Evolutionary conservation across 2,113 vertebrate genomes (phyloP).

Genomic region (Cottus gobio): DNA sequence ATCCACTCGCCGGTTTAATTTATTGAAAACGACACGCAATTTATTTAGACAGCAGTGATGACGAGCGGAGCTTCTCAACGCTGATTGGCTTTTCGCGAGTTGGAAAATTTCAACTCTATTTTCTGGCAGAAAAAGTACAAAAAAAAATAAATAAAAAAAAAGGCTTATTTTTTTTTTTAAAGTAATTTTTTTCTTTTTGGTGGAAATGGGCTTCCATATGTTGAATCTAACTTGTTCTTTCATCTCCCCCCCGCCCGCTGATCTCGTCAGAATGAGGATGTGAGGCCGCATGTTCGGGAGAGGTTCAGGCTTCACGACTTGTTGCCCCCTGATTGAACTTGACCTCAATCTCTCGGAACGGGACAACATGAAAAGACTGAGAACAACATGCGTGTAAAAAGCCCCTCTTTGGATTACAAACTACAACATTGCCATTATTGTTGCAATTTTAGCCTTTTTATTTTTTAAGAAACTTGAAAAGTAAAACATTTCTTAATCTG

Average conservation of each 20-base stretch:
- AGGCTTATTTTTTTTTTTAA: too few species aligned
- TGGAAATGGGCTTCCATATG: too few species aligned
- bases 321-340: constrained; percentile 93
- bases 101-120: too few species aligned
- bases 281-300: constrained; percentile 97
- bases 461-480: constrained; percentile 48
- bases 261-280: constrained; percentile 92
- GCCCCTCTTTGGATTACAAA: constrained; percentile 89
- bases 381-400: constrained; percentile 77
- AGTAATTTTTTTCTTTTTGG: too few species aligned
- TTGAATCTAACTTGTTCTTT: not conserved
- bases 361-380: constrained; percentile 65
- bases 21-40: too few species aligned
- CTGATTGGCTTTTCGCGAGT: too few species aligned
- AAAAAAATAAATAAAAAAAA: too few species aligned
- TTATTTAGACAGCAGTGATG: too few species aligned
- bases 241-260: not conserved
- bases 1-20: too few species aligned
- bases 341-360: constrained; percentile 16
- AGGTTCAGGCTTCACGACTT: constrained; percentile 98
- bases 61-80: too few species aligned
- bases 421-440: constrained; percentile 95
- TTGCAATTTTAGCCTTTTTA: constrained; percentile 86
- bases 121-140: too few species aligned
- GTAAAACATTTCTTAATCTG: constrained; percentile 67